A percentile compares a stretch with the other conserved stretches of the same genome.
Conservation (phyloP, 1,140 invertebrate species). For the Zophobas atratus region DNA sequence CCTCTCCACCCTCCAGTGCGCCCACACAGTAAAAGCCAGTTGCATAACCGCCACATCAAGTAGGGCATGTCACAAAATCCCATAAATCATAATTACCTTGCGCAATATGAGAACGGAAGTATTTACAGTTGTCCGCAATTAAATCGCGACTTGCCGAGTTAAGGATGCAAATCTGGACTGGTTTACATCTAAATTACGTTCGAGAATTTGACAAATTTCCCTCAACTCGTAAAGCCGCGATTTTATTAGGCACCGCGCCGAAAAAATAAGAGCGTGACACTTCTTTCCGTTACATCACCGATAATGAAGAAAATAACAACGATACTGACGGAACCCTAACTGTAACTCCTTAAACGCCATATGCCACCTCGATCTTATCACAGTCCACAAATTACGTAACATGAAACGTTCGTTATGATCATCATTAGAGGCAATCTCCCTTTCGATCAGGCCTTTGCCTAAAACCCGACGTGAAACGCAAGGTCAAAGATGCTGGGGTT, state of each 20-base stretch:
- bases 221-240: not conserved
- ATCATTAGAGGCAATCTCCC: slow-evolving; percentile 27
- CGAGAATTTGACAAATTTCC: too few relatives aligned
- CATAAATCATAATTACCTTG: slow-evolving; percentile 30
- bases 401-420: slow-evolving; percentile 25
- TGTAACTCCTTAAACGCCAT: slow-evolving; percentile 10
- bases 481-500: slow-evolving; percentile 30
- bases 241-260: not conserved
- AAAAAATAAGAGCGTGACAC: not conserved
- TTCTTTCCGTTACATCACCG: not conserved
- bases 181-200: not conserved
- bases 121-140: slow-evolving; percentile 27
- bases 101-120: slow-evolving; percentile 26
- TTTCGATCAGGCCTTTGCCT: slow-evolving; percentile 33
- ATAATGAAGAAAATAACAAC: not conserved
- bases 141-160: not conserved
- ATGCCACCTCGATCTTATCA: slow-evolving; percentile 25
- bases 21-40: too few relatives aligned
- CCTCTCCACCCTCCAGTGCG: too few relatives aligned
- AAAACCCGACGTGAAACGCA: slow-evolving; percentile 24
- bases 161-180: slow-evolving; percentile 3
- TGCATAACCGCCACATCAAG: not conserved
- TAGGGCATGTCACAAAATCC: slow-evolving; percentile 31
- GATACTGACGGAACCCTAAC: slow-evolving; percentile 11
- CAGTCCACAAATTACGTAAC: slow-evolving; percentile 20